Conservation (phyloP, 2,797 vertebrate genomes). For the Falco berigora region DNA sequence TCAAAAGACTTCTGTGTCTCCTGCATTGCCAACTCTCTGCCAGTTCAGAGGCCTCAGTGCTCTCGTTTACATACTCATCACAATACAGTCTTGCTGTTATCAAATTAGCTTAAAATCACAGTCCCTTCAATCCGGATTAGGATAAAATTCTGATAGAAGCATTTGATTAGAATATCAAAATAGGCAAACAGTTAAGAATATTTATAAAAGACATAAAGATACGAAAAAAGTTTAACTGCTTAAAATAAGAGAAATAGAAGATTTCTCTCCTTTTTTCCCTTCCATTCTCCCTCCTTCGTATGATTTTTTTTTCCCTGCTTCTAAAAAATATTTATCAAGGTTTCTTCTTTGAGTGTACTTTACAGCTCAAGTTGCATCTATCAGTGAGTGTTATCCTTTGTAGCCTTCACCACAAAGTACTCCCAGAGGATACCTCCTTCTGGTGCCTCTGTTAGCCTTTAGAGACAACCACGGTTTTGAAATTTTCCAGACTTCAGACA, state of each 20-base stretch:
- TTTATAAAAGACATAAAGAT: neutral
- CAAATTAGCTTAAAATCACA: neutral
- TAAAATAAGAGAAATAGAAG: neutral
- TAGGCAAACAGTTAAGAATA: neutral
- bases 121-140: neutral
- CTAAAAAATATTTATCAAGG: neutral
- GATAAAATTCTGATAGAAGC: neutral
- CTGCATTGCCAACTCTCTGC: neutral
- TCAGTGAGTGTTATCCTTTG: neutral
- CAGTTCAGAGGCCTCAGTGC: neutral
- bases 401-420: neutral
- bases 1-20: neutral
- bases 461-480: neutral
- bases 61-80: neutral
- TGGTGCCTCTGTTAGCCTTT: neutral
- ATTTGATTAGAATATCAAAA: neutral
- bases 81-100: neutral
- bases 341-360: neutral
- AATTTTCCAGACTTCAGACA: neutral
- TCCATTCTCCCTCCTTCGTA: neutral
- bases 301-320: neutral
- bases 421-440: neutral
- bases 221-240: neutral
- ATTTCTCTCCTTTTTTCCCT: neutral
- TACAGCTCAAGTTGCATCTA: neutral